Evolutionary conservation across 1,140 invertebrate genomes (phyloP), one percentile per base, ranked within the genome.

Genomic region (Alviniconcha marisindica): DNA sequence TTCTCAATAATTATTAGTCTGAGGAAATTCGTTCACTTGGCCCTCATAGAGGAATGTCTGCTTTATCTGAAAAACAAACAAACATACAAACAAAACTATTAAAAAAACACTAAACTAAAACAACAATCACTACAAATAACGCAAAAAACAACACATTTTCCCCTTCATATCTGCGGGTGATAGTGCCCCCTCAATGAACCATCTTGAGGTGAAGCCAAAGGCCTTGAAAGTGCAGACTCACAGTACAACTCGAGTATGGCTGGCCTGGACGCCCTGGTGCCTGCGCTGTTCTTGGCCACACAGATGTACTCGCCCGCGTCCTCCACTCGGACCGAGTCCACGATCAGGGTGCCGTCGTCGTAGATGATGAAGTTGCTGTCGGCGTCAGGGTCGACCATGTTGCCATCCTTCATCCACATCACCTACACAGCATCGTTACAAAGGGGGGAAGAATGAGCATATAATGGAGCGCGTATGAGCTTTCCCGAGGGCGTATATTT

Each of bases 221-320:
- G n/a, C 56, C 56, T 60, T 4, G 4, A 5, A 24, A 60, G 5
- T 10, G n/a, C 31, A 15, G 3, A 71, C 69, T 71, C 36, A 76
- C 73, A 14, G 44, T 54, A 42, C n/a, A 83, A 51, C 36, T 82
- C 79, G 42, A 85, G 44, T 10, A 31, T 21, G 0, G 66, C 74
- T 42, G 84, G 71, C 42, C 28, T n/a, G 33, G 81, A 81, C 2
- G 21, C 0, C 28, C 51, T 21, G 21, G 31, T 31, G n/a, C 81
- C 84, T 15, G 81, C 81, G 28, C n/a, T 42, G 51, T 85, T 85
- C 36, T 28, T 38, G 42, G 84, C 84, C 74, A 83, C 84, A 81
- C 84, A 85, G 0, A 44, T 31, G 48, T 85, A 85, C 44, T 71
- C 28, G 12, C 84, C 84, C 31, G 38, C 84, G 74, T 85, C 77